Evolutionary conservation across 2,797 vertebrate genomes (phyloP), one percentile per base, ranked within the genome.

Genomic region (Aulostomus chinensis): DNA sequence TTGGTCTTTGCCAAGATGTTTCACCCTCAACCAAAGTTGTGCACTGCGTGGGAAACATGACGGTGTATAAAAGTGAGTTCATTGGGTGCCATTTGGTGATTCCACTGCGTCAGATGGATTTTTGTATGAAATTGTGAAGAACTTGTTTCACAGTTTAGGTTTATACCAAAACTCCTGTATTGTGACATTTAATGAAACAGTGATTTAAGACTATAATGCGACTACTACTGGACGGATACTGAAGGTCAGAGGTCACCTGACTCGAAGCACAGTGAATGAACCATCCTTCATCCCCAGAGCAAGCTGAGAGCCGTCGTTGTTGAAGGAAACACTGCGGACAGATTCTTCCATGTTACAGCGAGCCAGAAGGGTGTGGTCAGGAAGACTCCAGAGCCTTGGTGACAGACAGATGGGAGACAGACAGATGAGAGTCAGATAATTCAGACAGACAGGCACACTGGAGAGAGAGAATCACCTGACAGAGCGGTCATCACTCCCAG

Each of bases 291-390:
- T 98, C 9, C 97, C 97, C 14, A 99, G 85, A 1, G 94, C 95
- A 1, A 99, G 81, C 81, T 98, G 96, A 24, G 96, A 93, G 4
- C 96, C 97, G 0, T 98, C 96, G 0, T 92, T 93, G 65, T 92
- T 95, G 87, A 99, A 98, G 46, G 94, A 92, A 7, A 97, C 94
- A 0, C 95, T 96, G 1, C 97, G 90, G 2, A 99, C 91, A 0
- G 95, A 94, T 63, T 98, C 95, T 49, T 98, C 96, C 96, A 98
- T 96, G 49, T 98, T 98, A 33, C 97, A 99, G 41, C 97, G 95
- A 26, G 96, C 96, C 1, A 99, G 91, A 60, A 98, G 81, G 4
- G 94, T 92, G 9, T 97, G 97, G 59, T 98, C 95, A 1, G 90
- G 89, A 2, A 99, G 91, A 62, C 94, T 96, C 96, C 96, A 98